phyloP scores from a whole-genome alignment of 2,888 invertebrate genomes.

The Selenia dentaria region DNA sequence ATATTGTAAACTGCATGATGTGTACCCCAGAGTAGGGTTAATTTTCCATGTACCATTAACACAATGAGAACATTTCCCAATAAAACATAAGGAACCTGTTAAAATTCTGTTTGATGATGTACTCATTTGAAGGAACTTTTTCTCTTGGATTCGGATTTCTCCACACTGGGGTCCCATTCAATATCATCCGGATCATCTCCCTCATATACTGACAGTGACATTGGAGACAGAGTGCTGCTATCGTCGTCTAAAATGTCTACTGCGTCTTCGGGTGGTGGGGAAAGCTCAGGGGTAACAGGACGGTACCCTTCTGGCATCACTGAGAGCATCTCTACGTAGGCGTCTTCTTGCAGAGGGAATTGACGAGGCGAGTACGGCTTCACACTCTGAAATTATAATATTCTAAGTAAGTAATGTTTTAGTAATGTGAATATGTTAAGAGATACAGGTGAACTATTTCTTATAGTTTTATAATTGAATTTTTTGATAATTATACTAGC shows the following conservation, averaged over 20 bases:
- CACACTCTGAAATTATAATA: constrained; percentile 79
- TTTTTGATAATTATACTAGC: too few species aligned
- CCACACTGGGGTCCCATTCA: constrained; percentile 88
- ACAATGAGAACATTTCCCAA: too few species aligned
- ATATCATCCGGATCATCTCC: constrained; percentile 95
- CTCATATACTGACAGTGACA: constrained; percentile 74
- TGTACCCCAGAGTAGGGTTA: too few species aligned
- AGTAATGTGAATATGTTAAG: too few species aligned
- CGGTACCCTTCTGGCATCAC: constrained; percentile 88
- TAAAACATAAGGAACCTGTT: too few species aligned
- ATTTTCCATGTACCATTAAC: too few species aligned
- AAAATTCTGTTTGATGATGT: too few species aligned
- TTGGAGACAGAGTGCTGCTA: constrained; percentile 41
- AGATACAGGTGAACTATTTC: too few species aligned
- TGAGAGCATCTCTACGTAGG: constrained; percentile 88
- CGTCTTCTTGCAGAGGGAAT: constrained; percentile 90
- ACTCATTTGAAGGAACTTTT: constrained; percentile 55
- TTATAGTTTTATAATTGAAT: too few species aligned
- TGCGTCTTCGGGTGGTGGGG: constrained; percentile 22
- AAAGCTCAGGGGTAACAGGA: constrained; percentile 31
- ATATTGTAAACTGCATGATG: too few species aligned
- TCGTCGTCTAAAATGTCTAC: constrained; percentile 21
- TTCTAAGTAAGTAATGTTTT: too few species aligned
- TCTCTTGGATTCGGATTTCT: constrained; percentile 55
- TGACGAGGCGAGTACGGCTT: constrained; percentile 90